Percentiles rank a stretch among this genome's conserved stretches.
Evolutionary conservation across 1,140 invertebrate genomes (phyloP).

Genomic region (fruit fly (Drosophila melanogaster)): DNA sequence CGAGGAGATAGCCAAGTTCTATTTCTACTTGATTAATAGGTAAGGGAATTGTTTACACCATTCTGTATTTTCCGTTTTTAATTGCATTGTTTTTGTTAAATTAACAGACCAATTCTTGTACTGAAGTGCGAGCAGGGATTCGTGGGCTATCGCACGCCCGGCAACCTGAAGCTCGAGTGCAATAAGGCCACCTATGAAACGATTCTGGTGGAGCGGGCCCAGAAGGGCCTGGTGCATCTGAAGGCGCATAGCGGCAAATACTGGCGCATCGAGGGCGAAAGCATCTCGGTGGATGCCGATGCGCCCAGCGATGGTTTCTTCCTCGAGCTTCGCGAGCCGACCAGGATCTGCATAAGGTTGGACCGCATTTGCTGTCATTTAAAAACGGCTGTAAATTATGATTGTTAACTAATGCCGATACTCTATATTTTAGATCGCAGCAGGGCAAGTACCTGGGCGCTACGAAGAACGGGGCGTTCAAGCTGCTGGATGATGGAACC

Average conservation of each 20-base stretch:
- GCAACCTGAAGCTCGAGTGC: constrained; percentile 94
- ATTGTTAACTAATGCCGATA: background rate
- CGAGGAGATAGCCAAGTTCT: constrained; percentile 96
- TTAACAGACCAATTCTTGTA: constrained; percentile 93
- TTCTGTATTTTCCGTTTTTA: background rate
- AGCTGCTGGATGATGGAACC: constrained; percentile 91
- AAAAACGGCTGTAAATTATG: background rate
- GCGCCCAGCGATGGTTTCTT: constrained; percentile 93
- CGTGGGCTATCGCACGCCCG: constrained; percentile 94
- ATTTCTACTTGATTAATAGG: constrained; percentile 96
- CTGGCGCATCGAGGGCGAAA: constrained; percentile 95
- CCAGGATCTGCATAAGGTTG: constrained; percentile 93
- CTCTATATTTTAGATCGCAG: constrained; percentile 63
- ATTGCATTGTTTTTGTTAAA: background rate
- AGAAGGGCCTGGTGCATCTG: constrained; percentile 95
- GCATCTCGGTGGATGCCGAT: constrained; percentile 93
- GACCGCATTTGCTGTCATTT: background rate
- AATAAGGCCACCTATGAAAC: constrained; percentile 98
- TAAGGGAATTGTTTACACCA: constrained; percentile 55
- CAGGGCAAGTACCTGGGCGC: constrained; percentile 93
- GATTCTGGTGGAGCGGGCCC: constrained; percentile 94
- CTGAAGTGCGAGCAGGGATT: constrained; percentile 98
- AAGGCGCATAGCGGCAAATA: constrained; percentile 98
- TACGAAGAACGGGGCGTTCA: constrained; percentile 97
- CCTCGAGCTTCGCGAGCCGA: constrained; percentile 95